Evolutionary conservation across 2,888 invertebrate species (phyloP), one percentile per base, ranked within the genome.

Genomic region (Erebia palarica): DNA sequence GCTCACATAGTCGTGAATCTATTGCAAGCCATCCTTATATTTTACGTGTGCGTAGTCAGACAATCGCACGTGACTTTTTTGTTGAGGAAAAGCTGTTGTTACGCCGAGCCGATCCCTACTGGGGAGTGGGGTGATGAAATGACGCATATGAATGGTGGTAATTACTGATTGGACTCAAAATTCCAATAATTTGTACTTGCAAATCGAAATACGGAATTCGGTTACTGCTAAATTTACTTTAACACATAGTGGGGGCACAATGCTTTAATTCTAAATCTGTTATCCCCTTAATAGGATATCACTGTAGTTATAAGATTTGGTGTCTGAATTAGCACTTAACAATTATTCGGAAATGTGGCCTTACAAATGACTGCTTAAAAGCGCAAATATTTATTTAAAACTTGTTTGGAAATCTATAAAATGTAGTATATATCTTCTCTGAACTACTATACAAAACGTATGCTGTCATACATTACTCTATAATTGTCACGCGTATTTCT

Each of bases 61-160:
- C 97, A 97, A 81, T 95, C 96, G 73, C 96, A 97, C 81, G 97
- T 97, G 1, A 96, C 95, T 10, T 97, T 96, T 87, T 89, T 97
- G 69, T 87, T 97, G 63, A 94, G 96, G 73, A 97, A 97, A 87
- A 96, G 96, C 68, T 97, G 97, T 87, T 96, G 96, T 80, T 96
- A 96, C 82, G 95, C 95, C 49, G 95, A 96, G 75, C 96, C 96
- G 0, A 94, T 96, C 44, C 95, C 96, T 3, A 94, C 95, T 0
- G 95, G 95, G n/a, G 97, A 97, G 81, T 97, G 97, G 97, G 97
- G 97, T 0, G 97, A 97, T 81, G 97, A 97, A 90, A 96, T 97
- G 96, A 96, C 96, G 68, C 97, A 97, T 75, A 97, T 97, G 95
- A 97, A 97, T 81, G 96, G 96, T 16, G 94, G 94, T 1, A 89